Percentiles rank a stretch among this genome's conserved stretches.
Evolutionary conservation across 2,113 vertebrate genomes (phyloP).

Genomic region (Pelobates fuscus): DNA sequence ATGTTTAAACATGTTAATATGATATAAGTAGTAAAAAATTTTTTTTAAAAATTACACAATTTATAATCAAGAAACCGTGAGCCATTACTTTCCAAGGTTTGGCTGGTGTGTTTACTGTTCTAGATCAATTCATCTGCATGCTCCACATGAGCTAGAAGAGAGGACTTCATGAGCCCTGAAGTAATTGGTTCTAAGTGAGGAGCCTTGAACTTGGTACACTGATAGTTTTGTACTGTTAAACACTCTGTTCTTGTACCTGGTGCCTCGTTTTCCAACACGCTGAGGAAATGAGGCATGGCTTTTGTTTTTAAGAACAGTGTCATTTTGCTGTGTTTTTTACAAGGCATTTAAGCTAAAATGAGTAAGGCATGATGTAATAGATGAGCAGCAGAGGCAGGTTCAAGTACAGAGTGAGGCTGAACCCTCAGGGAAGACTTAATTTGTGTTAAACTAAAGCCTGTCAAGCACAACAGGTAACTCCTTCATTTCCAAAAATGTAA

Average conservation of each 20-base stretch:
- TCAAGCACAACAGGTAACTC: neutral
- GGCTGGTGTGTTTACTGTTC: neutral
- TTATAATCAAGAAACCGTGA: too few relatives aligned
- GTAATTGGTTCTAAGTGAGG: neutral
- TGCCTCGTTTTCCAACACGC: constrained; percentile 17
- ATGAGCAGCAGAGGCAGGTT: neutral
- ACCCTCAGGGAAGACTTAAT: constrained; percentile 6
- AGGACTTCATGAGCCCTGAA: neutral
- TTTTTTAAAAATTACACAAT: too few relatives aligned
- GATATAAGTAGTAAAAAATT: too few relatives aligned
- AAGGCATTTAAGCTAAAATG: constrained; percentile 34
- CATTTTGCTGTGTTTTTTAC: constrained; percentile 4
- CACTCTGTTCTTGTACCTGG: constrained; percentile 20
- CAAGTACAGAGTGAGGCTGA: neutral
- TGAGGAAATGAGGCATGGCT: constrained; percentile 40
- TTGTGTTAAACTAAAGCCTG: neutral
- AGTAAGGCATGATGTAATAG: constrained; percentile 17
- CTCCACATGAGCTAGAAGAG: neutral
- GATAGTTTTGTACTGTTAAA: constrained; percentile 5
- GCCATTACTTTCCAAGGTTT: too few relatives aligned
- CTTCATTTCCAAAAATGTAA: neutral
- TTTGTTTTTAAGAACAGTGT: constrained; percentile 29
- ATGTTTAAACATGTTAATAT: too few relatives aligned
- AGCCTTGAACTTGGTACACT: neutral
- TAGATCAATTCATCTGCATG: neutral